Evolutionary conservation across 30 jellyfish, hydroid and myxozoan species (phyloP).

Genomic region (Aurelia aurita): DNA sequence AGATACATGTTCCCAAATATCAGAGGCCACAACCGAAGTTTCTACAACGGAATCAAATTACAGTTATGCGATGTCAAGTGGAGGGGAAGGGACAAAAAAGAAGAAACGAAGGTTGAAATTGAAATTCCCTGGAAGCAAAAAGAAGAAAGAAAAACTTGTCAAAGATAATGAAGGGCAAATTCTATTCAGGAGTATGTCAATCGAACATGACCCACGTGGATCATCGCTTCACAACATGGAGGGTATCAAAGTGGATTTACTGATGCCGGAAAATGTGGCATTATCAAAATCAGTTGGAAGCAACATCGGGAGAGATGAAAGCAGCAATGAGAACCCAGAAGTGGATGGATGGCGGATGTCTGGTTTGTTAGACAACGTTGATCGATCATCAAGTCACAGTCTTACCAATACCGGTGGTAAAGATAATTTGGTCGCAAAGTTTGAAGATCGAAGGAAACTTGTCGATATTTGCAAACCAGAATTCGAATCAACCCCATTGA

Average conservation of each 20-base stretch:
- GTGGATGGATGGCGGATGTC: conserved; percentile 84
- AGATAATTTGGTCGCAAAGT: conserved; percentile 45
- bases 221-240: background rate
- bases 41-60: conserved; percentile 44
- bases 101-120: conserved; percentile 43
- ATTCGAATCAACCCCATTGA: conserved; percentile 53
- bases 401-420: conserved; percentile 28
- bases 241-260: background rate
- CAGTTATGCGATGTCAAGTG: conserved; percentile 30
- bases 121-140: conserved; percentile 27
- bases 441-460: conserved; percentile 44
- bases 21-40: conserved; percentile 66
- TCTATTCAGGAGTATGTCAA: conserved; percentile 52
- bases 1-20: conserved; percentile 49
- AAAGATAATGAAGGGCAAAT: conserved; percentile 46
- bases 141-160: conserved; percentile 38
- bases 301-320: conserved; percentile 26
- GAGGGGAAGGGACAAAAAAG: conserved; percentile 3
- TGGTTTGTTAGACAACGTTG: conserved; percentile 64
- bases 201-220: conserved; percentile 83
- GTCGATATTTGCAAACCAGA: conserved; percentile 7
- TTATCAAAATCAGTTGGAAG: conserved; percentile 61
- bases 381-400: conserved; percentile 29
- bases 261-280: conserved; percentile 32
- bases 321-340: conserved; percentile 32